Base-by-base conservation (phyloP, 2,888 invertebrate species). In the Trachelus iudaicus region DNA sequence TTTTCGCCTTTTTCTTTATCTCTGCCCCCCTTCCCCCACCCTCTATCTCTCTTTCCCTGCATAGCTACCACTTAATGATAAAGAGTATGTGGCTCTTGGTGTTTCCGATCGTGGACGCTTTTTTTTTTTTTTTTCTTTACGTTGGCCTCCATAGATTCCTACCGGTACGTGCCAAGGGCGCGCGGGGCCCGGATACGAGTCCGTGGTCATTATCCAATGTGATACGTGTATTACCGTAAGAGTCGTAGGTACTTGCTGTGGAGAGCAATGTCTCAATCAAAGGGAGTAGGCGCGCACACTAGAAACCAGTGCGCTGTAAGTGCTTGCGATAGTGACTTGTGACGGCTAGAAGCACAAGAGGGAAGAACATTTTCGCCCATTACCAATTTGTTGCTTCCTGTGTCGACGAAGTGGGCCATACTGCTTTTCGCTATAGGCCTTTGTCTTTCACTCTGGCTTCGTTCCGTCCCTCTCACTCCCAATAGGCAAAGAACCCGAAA, bases 351-450 rank as follows among this genome's bases (percentile, higher is more conserved):
- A 73, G 79, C 75, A n/a, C 40, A 75, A 76, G 76, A 80, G 76
- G 69, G 74, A 35, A 34, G 74, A 35, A 31, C 31, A 34, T 71
- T 71, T 71, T 76, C 56, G 83, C 84, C 83, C 84, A 86, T 86
- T 83, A 86, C 83, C 86, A 88, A 88, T 87, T 87, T 87, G 87
- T 85, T 84, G 81, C 87, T 87, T 88, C 87, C 88, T 88, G 88
- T 85, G 88, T 86, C 85, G 85, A 86, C 85, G 83, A 78, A 78
- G 76, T 76, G 78, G 78, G 73, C 75, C 78, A 78, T 68, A 11
- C 71, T 56, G 56, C 56, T 56, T 56, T 56, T 56, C 56, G 56
- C 23, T 23, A 23, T 9, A 2, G 9, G 56, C 0, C 56, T 56
- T 1, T 56, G 56, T 56, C 56, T 56, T 56, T 56, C 56, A 9